A percentile compares a stretch with the other conserved stretches of the same genome.
These are phyloP conservation scores for Zaprionus ornatus DNA, from an alignment of 1,140 invertebrate genomes.

Conservation along the genomic window DNA sequence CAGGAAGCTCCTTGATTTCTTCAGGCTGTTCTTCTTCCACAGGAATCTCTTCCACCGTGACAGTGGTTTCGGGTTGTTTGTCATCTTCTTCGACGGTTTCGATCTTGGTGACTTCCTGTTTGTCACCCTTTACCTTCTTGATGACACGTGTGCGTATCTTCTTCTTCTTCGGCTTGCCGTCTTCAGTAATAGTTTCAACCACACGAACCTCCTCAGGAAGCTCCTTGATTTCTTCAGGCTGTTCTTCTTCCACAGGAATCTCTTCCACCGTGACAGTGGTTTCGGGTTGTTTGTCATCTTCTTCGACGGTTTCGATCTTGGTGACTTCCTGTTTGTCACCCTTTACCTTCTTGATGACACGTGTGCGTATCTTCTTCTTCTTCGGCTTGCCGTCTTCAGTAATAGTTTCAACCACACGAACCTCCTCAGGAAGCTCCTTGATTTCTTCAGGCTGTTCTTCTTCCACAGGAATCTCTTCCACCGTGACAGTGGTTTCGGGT, in stretches of 20 bases:
- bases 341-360: conserved; percentile 69
- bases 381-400: conserved; percentile 25
- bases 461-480: conserved; percentile 47
- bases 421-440: conserved; percentile 35
- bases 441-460: conserved; percentile 32
- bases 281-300: conserved; percentile 78
- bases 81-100: conserved; percentile 83
- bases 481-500: conserved; percentile 67
- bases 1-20: conserved; percentile 34
- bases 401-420: conserved; percentile 24
- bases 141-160: conserved; percentile 63
- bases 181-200: conserved; percentile 17
- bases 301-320: conserved; percentile 82
- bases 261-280: conserved; percentile 68
- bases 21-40: conserved; percentile 34
- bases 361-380: conserved; percentile 57
- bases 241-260: conserved; percentile 28
- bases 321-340: conserved; percentile 75
- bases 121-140: conserved; percentile 70
- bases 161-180: conserved; percentile 28
- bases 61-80: conserved; percentile 71
- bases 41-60: conserved; percentile 52
- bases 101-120: conserved; percentile 81
- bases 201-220: conserved; percentile 36
- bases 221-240: conserved; percentile 30